Conservation (phyloP, 2,888 invertebrate species). For the Athrips mouffetella region DNA sequence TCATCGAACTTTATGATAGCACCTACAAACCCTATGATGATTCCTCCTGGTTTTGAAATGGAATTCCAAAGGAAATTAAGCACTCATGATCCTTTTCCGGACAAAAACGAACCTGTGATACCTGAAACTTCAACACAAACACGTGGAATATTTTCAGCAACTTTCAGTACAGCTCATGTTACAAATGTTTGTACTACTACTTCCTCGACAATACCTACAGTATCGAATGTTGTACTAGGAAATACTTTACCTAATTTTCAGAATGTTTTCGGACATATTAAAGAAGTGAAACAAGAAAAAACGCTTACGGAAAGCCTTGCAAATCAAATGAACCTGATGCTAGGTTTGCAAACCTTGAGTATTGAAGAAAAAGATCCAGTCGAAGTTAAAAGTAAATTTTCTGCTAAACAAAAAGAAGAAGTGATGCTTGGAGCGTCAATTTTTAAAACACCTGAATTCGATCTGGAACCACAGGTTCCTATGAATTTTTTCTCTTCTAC, state of each 20-base stretch:
- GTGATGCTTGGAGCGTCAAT: background rate
- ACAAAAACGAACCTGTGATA: slow-evolving; percentile 25
- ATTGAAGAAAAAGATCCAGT: background rate
- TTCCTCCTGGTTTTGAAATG: slow-evolving; percentile 67
- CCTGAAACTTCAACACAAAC: slow-evolving; percentile 53
- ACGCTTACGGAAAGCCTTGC: background rate
- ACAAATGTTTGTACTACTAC: background rate
- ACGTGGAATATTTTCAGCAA: slow-evolving; percentile 27
- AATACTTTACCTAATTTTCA: slow-evolving; percentile 7
- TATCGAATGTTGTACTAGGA: background rate
- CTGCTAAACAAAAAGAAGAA: background rate
- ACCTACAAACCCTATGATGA: slow-evolving; percentile 29
- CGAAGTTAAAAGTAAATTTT: background rate
- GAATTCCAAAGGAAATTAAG: slow-evolving; percentile 42
- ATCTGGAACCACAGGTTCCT: slow-evolving; percentile 26
- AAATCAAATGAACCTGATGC: background rate
- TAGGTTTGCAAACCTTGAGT: background rate
- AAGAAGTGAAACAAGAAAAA: background rate
- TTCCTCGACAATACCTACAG: background rate
- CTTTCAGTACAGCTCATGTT: slow-evolving; percentile 24
- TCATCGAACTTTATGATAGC: slow-evolving; percentile 10
- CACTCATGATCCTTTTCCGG: slow-evolving; percentile 13
- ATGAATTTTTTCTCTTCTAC: slow-evolving; percentile 47
- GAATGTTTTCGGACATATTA: slow-evolving; percentile 9
- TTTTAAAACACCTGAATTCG: background rate